phyloP scores from a whole-genome alignment of 2,888 invertebrate genomes.

The Spisula solida region DNA sequence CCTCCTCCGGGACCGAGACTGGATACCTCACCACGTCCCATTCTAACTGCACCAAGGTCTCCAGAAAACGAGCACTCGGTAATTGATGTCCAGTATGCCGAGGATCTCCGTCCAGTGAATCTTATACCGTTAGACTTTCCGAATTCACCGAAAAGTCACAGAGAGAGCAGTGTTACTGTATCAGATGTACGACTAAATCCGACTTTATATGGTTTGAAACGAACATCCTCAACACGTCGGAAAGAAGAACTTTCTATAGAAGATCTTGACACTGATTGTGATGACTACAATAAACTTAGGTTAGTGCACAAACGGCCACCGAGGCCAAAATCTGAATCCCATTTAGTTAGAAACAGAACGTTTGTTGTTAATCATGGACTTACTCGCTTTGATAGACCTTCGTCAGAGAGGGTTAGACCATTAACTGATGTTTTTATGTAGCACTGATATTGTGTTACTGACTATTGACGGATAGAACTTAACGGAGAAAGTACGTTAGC shows the following conservation, averaged over 20 bases:
- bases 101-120: conserved; percentile 53
- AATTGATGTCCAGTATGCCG: conserved; percentile 48
- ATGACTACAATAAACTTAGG: conserved; percentile 57
- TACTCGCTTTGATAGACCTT: conserved; percentile 45
- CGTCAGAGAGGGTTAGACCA: conserved; percentile 46
- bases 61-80: conserved; percentile 30
- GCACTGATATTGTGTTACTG: background rate
- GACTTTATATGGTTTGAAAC: background rate
- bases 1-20: conserved; percentile 31
- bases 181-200: conserved; percentile 49
- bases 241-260: conserved; percentile 54
- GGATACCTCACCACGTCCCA: conserved; percentile 16
- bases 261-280: conserved; percentile 63
- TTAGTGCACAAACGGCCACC: conserved; percentile 57
- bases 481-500: too few relatives aligned
- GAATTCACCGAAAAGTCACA: background rate
- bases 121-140: conserved; percentile 35
- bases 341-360: conserved; percentile 61
- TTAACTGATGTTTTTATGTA: conserved; percentile 30
- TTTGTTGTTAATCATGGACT: conserved; percentile 58
- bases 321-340: conserved; percentile 63
- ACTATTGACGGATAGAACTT: background rate
- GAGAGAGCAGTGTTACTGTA: background rate
- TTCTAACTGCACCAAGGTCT: conserved; percentile 27
- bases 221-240: background rate